phyloP scores from a whole-genome alignment of 2,888 invertebrate species.

The Boloria selene region DNA sequence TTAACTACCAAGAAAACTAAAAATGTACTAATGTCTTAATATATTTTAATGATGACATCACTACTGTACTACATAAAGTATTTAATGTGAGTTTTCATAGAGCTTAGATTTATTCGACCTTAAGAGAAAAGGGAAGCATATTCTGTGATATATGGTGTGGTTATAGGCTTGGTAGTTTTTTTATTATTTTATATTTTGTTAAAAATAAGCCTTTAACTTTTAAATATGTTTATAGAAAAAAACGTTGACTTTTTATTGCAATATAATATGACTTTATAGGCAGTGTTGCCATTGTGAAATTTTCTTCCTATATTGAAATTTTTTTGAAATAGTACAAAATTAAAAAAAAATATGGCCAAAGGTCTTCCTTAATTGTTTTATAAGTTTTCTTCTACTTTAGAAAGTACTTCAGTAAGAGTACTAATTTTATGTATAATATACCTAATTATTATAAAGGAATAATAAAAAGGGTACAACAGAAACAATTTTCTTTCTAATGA shows the following conservation, averaged over 20 bases:
- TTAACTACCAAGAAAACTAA: too few species aligned
- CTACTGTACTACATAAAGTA: constrained; percentile 3
- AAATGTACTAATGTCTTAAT: too few species aligned
- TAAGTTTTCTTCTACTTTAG: neutral
- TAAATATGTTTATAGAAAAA: neutral
- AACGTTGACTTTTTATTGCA: too few species aligned
- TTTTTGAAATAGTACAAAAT: too few species aligned
- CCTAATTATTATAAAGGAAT: too few species aligned
- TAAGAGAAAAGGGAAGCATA: constrained; percentile 31
- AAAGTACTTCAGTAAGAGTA: constrained; percentile 3
- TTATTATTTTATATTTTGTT: neutral
- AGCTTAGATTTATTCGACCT: neutral
- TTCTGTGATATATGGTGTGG: constrained; percentile 42
- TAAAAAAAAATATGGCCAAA: too few species aligned
- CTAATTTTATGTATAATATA: too few species aligned
- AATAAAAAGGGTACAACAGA: too few species aligned
- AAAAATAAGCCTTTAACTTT: neutral
- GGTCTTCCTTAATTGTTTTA: constrained; percentile 12
- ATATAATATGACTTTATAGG: too few species aligned
- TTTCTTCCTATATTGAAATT: neutral
- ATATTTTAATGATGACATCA: neutral
- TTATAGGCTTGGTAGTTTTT: neutral
- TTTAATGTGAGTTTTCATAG: neutral
- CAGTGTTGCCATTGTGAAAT: too few species aligned
- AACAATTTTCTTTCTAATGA: too few species aligned